These are phyloP conservation scores for Butastur rufipennis DNA, from an alignment of 2,113 vertebrate species.

Conservation along the genomic window DNA sequence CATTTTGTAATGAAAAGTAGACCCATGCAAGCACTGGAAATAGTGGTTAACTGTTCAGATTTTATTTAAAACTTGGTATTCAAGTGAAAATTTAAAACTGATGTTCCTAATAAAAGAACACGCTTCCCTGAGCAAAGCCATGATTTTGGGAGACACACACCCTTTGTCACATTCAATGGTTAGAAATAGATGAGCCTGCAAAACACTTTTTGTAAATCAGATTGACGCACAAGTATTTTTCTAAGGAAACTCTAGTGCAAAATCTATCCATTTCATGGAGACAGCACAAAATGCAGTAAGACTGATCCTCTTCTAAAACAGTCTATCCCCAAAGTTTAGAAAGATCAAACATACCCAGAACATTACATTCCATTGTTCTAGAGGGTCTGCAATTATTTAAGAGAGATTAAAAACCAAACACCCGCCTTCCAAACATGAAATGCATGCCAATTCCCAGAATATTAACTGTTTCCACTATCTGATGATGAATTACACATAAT, in stretches of 20 bases:
- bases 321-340: background rate
- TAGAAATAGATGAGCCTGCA: slow-evolving; percentile 22
- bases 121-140: background rate
- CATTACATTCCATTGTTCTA: background rate
- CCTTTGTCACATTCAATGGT: slow-evolving; percentile 1
- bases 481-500: slow-evolving; percentile 17
- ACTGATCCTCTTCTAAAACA: background rate
- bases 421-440: background rate
- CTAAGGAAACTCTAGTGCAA: background rate
- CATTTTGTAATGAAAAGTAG: background rate
- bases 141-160: background rate
- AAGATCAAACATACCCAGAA: background rate
- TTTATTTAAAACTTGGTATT: slow-evolving; percentile 33
- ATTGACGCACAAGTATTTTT: background rate
- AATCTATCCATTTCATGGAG: background rate
- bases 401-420: background rate
- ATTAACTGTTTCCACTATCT: background rate
- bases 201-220: background rate
- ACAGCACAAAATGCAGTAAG: background rate
- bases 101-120: slow-evolving; percentile 23
- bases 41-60: background rate
- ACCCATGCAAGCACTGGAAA: background rate
- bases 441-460: background rate
- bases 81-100: slow-evolving; percentile 36
- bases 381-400: background rate